A percentile compares a stretch with the other conserved stretches of the same genome.
phyloP scores from a whole-genome alignment of 2,797 vertebrate genomes.

The Lacerta bilineata region DNA sequence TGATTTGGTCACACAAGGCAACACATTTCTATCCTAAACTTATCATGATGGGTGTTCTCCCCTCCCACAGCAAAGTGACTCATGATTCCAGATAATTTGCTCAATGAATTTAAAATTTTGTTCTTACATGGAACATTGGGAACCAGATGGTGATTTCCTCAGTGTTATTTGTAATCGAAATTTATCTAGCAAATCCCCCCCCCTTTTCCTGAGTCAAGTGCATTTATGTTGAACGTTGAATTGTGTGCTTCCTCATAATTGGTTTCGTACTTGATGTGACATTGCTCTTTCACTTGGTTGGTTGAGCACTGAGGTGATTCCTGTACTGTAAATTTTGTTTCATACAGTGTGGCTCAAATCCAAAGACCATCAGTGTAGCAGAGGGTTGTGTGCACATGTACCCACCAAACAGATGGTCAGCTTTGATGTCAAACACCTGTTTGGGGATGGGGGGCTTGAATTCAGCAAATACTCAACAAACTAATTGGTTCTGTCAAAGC shows the following conservation, averaged over 20 bases:
- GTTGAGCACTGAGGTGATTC: background rate
- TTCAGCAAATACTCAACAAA: background rate
- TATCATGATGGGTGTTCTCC: slow-evolving; percentile 32
- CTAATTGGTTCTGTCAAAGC: background rate
- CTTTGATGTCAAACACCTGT: background rate
- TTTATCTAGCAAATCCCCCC: slow-evolving; percentile 36
- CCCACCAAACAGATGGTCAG: background rate
- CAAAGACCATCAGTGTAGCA: background rate
- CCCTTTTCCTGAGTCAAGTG: slow-evolving; percentile 40
- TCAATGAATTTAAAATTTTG: slow-evolving; percentile 45
- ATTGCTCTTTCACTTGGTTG: slow-evolving; percentile 5
- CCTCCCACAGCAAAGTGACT: slow-evolving; percentile 41
- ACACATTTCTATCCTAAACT: slow-evolving; percentile 48
- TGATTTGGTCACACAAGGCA: slow-evolving; percentile 40
- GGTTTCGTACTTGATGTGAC: slow-evolving; percentile 23
- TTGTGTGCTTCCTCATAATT: slow-evolving; percentile 21
- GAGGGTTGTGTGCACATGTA: background rate
- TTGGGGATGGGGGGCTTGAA: background rate
- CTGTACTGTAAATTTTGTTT: slow-evolving; percentile 32
- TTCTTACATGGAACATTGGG: slow-evolving; percentile 48
- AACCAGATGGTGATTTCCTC: slow-evolving; percentile 53
- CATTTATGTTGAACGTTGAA: slow-evolving; percentile 37
- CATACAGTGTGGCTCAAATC: background rate
- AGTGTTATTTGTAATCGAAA: slow-evolving; percentile 53
- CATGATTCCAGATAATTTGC: slow-evolving; percentile 56